A percentile compares a stretch with the other conserved stretches of the same genome.
Conservation (phyloP, 2,797 vertebrate genomes). For the Coluber constrictor region DNA sequence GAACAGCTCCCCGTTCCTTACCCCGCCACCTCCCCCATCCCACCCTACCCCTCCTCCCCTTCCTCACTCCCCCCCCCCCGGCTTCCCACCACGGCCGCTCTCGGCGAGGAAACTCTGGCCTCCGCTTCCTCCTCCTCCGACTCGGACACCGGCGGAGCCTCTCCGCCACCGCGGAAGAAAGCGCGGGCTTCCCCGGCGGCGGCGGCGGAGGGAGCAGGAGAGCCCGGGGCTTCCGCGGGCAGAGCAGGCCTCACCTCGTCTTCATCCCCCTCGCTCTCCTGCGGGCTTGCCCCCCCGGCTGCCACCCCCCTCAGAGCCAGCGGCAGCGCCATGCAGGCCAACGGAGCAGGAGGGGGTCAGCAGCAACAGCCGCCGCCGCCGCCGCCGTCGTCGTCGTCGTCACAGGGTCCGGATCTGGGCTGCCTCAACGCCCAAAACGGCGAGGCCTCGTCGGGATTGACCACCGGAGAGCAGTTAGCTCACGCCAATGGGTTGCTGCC, state of each 20-base stretch:
- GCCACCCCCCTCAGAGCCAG: conserved; percentile 70
- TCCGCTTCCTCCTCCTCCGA: conserved; percentile 99
- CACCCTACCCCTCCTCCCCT: conserved; percentile 55
- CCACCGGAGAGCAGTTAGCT: conserved; percentile 68
- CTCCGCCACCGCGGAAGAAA: conserved; percentile 99
- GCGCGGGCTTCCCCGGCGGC: conserved; percentile 92
- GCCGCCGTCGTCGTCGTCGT: conserved; percentile 79
- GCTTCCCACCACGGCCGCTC: conserved; percentile 96
- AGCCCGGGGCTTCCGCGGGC: conserved; percentile 91
- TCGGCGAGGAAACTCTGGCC: conserved; percentile 99
- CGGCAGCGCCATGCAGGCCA: conserved; percentile 89
- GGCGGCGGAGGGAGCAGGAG: conserved; percentile 98
- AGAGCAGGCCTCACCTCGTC: conserved; percentile 85
- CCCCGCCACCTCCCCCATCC: conserved; percentile 49
- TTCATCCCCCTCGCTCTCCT: conserved; percentile 71
- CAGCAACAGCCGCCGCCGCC: conserved; percentile 79
- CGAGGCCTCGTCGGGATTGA: conserved; percentile 68
- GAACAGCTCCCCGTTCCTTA: conserved; percentile 41
- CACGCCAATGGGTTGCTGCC: conserved; percentile 91
- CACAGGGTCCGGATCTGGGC: conserved; percentile 80
- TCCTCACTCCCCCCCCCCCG: conserved; percentile 81
- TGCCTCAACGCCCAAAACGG: conserved; percentile 75
- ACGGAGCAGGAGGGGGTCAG: conserved; percentile 87
- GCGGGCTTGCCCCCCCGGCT: conserved; percentile 77
- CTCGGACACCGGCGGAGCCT: conserved; percentile 99